Percentiles rank a stretch among this genome's conserved stretches.
phyloP scores from a whole-genome alignment of 2,797 vertebrate species.

The Enteromius viviparus region DNA sequence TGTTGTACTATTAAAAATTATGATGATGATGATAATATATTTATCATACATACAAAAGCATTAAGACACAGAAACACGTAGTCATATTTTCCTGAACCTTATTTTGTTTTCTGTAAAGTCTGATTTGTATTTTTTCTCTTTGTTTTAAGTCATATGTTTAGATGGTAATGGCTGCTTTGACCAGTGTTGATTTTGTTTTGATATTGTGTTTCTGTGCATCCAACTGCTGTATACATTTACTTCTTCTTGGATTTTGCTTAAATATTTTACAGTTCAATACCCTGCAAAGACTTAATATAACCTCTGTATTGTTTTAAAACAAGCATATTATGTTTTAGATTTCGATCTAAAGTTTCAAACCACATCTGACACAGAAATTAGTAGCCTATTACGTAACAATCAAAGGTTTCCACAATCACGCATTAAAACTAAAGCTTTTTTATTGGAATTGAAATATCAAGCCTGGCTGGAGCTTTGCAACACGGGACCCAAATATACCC shows the following conservation, averaged over 20 bases:
- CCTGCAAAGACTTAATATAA: background rate
- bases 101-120: background rate
- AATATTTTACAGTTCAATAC: background rate
- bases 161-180: conserved; percentile 11
- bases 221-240: background rate
- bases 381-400: conserved; percentile 26
- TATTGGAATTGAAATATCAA: conserved; percentile 22
- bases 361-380: conserved; percentile 43
- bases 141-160: conserved; percentile 36
- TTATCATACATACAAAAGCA: background rate
- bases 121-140: background rate
- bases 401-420: conserved; percentile 30
- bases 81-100: background rate
- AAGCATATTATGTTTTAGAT: background rate
- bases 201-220: conserved; percentile 19
- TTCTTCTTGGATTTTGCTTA: background rate
- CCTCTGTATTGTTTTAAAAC: background rate
- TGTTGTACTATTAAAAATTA: too few species aligned
- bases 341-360: conserved; percentile 43
- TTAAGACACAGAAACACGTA: background rate
- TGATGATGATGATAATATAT: too few species aligned
- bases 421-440: conserved; percentile 42
- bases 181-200: conserved; percentile 27
- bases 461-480: background rate
- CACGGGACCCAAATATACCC: background rate